These are phyloP conservation scores for Capitulum mitella DNA, from an alignment of 2,888 invertebrate genomes.

Conservation along the genomic window DNA sequence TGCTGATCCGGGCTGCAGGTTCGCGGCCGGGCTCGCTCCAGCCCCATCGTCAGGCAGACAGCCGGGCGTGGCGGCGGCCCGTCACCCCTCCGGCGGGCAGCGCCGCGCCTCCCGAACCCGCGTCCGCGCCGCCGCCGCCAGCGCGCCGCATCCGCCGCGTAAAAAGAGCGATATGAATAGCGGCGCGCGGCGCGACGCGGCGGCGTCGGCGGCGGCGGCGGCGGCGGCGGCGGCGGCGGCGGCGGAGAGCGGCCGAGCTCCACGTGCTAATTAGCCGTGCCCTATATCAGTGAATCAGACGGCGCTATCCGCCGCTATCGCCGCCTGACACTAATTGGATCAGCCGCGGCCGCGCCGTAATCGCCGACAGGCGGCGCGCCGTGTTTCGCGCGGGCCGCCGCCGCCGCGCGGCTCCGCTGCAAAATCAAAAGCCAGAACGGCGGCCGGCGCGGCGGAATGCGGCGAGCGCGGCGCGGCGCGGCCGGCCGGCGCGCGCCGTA, in stretches of 20 bases:
- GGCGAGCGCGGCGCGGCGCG: background rate
- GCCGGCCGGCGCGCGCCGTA: slow-evolving; percentile 5
- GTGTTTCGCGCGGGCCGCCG: background rate
- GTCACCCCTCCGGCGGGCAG: too few species aligned
- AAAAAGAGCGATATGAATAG: background rate
- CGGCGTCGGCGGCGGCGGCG: background rate
- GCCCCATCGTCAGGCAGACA: too few species aligned
- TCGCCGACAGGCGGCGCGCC: background rate
- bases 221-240: background rate
- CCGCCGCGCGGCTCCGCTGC: background rate
- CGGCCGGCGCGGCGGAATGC: background rate
- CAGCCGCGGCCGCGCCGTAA: background rate
- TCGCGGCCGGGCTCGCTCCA: too few species aligned
- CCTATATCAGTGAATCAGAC: background rate
- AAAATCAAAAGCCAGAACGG: background rate
- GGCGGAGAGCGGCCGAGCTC: background rate
- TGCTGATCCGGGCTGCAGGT: too few species aligned
- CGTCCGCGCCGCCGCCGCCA: too few species aligned
- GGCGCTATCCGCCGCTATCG: background rate
- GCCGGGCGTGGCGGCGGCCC: too few species aligned
- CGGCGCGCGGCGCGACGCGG: too few species aligned
- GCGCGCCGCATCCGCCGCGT: too few species aligned
- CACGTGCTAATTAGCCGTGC: background rate
- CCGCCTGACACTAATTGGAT: slow-evolving; percentile 20
- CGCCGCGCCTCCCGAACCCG: too few species aligned